Percentiles rank a stretch among this genome's conserved stretches.
Conservation (phyloP, 2,113 vertebrate genomes). For the Anguilla japonica region DNA sequence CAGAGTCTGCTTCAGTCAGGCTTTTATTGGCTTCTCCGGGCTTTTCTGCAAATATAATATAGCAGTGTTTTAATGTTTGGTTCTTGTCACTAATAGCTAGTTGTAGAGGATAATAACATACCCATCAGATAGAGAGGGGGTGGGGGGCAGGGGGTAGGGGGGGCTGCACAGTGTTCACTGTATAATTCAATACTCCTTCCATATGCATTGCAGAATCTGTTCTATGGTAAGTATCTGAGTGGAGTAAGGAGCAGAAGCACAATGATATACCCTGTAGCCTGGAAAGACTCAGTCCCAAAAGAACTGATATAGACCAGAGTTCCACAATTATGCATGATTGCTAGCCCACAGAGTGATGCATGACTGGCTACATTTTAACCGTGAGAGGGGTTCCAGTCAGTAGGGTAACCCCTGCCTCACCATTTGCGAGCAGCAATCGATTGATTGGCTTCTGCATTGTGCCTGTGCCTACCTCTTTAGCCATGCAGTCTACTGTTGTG, state of each 20-base stretch:
- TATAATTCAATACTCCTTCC: not conserved
- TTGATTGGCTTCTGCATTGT: no score
- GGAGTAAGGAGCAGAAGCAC: not conserved
- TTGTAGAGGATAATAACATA: not conserved
- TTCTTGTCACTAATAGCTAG: not conserved
- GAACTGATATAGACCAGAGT: not conserved
- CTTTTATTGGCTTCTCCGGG: conserved; percentile 3
- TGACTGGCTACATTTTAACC: not conserved
- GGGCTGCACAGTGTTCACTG: not conserved
- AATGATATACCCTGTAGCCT: not conserved
- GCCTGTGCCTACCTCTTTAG: no score
- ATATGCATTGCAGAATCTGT: not conserved
- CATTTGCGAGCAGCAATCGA: not conserved
- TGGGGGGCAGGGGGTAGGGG: no score
- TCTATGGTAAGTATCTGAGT: not conserved
- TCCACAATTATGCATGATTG: not conserved
- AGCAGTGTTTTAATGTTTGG: not conserved
- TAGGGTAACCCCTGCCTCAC: not conserved
- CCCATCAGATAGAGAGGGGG: not conserved
- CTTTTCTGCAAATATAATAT: not conserved
- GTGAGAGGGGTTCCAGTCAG: not conserved
- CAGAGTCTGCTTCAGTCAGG: not conserved
- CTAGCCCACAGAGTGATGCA: not conserved
- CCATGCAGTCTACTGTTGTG: no score
- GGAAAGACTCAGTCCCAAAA: not conserved